These are phyloP conservation scores for Carcharodon carcharias DNA, from an alignment of 2,797 vertebrate species.

Conservation along the genomic window DNA sequence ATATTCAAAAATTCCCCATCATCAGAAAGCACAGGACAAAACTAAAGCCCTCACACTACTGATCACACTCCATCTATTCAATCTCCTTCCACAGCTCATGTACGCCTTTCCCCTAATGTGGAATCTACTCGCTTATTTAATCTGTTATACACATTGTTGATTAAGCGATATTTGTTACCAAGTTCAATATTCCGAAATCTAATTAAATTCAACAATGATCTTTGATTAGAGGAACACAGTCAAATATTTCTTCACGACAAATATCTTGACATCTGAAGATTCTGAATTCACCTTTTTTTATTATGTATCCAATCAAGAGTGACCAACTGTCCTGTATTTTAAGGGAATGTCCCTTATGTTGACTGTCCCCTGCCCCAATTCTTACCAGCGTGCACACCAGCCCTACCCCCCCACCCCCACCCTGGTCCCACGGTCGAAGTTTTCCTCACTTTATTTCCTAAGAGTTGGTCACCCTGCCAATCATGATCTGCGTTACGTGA, in stretches of 20 bases:
- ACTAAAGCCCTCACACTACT: neutral
- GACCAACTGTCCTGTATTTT: no score
- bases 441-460: no score
- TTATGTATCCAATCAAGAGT: no score
- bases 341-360: no score
- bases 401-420: no score
- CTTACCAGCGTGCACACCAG: no score
- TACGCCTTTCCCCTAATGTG: neutral
- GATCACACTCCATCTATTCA: neutral
- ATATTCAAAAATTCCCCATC: neutral
- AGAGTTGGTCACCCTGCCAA: no score
- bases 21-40: neutral
- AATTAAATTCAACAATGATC: neutral
- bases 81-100: neutral
- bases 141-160: neutral
- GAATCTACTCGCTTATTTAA: neutral
- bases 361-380: no score
- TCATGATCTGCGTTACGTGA: no score
- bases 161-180: no score
- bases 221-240: neutral
- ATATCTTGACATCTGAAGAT: neutral
- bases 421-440: no score
- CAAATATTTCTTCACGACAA: neutral
- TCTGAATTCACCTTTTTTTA: neutral
- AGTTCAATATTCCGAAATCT: no score